Evolutionary conservation across 30 jellyfish, hydroid and myxozoan species (phyloP).

Genomic region (Turritopsis rubra): DNA sequence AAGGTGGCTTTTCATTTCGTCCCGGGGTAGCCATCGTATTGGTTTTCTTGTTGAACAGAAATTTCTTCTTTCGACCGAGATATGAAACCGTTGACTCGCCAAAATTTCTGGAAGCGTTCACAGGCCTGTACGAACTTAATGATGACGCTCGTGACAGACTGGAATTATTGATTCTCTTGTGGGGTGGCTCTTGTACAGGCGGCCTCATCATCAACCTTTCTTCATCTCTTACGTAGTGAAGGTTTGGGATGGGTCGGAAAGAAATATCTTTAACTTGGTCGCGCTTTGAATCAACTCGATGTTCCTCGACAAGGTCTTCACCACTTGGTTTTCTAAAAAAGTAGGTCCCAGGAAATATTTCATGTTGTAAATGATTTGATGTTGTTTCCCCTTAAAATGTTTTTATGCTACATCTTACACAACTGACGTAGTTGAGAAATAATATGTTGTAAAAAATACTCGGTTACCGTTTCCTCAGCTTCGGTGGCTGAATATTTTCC

Average conservation of each 20-base stretch:
- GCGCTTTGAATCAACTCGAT: background rate
- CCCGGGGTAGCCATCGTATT: background rate
- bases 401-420: too few species aligned
- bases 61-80: background rate
- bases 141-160: background rate
- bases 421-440: too few species aligned
- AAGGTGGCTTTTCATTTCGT: background rate
- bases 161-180: background rate
- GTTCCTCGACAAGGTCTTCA: background rate
- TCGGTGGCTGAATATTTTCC: background rate
- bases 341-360: too few species aligned
- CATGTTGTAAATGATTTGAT: too few species aligned
- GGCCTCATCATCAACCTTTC: background rate
- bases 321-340: background rate
- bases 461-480: background rate
- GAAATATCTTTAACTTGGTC: background rate
- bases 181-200: background rate
- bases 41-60: background rate
- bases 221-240: background rate
- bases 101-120: background rate
- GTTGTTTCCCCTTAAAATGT: too few species aligned
- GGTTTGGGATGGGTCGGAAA: background rate
- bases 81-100: constrained; percentile 9
- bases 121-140: background rate
- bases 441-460: too few species aligned